Percentiles rank a stretch among this genome's conserved stretches.
Conservation (phyloP, 2,113 vertebrate species). For the Rutilus rutilus region DNA sequence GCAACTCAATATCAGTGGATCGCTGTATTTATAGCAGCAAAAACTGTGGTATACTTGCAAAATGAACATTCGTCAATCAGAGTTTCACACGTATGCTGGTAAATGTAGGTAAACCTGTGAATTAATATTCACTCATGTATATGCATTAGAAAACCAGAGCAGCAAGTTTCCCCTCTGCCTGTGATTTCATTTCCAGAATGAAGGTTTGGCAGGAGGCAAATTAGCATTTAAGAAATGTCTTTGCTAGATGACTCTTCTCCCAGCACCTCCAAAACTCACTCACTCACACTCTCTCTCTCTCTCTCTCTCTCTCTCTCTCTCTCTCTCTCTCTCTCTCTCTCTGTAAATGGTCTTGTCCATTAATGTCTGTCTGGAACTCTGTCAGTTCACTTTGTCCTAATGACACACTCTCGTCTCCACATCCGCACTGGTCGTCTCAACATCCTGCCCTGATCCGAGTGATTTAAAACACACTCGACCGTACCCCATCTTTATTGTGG, state of each 20-base stretch:
- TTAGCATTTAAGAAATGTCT: constrained; percentile 56
- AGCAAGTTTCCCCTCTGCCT: constrained; percentile 37
- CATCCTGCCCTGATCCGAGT: constrained; percentile 72
- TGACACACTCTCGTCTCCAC: constrained; percentile 65
- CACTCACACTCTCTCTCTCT: no score
- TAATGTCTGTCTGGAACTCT: constrained; percentile 64
- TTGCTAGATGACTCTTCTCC: constrained; percentile 37
- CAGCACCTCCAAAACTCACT: neutral
- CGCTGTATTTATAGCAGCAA: neutral
- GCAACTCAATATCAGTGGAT: neutral
- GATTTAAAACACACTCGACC: constrained; percentile 77
- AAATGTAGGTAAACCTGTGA: constrained; percentile 29
- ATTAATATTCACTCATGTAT: constrained; percentile 44
- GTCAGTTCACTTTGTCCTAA: constrained; percentile 73
- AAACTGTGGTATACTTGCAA: neutral
- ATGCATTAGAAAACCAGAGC: constrained; percentile 23
- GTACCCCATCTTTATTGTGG: constrained; percentile 70
- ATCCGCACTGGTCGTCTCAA: constrained; percentile 67
- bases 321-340: neutral
- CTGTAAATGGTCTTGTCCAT: constrained; percentile 65
- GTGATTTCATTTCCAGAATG: constrained; percentile 49
- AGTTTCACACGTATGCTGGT: neutral
- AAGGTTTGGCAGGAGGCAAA: constrained; percentile 51
- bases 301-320: neutral
- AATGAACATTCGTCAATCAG: neutral